Evolutionary conservation across 2,797 vertebrate genomes (phyloP).

Genomic region (Sebastes hubbsi): DNA sequence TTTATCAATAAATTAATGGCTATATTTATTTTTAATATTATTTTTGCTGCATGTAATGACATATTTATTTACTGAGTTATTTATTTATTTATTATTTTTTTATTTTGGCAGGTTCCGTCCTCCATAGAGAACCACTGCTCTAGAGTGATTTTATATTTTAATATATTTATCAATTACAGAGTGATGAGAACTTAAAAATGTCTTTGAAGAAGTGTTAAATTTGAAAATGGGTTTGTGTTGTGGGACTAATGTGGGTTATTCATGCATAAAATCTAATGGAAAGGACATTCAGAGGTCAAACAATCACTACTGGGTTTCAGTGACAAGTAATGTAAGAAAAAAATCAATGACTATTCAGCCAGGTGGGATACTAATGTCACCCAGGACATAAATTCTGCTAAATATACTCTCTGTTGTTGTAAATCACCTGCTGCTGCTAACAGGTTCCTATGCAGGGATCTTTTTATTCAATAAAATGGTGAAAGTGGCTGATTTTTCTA

Average conservation of each 20-base stretch:
- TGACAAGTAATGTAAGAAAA: slow-evolving; percentile 24
- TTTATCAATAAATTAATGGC: too few relatives aligned
- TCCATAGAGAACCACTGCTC: too few relatives aligned
- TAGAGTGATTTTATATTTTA: background rate
- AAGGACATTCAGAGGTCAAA: slow-evolving; percentile 43
- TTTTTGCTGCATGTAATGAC: too few relatives aligned
- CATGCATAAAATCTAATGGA: background rate
- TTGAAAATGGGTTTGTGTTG: background rate
- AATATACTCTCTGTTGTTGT: background rate
- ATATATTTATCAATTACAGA: background rate
- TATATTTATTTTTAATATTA: too few relatives aligned
- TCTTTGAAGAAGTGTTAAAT: background rate
- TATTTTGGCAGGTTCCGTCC: too few relatives aligned
- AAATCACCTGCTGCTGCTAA: slow-evolving; percentile 5
- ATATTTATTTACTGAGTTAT: too few relatives aligned
- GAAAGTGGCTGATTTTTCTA: background rate
- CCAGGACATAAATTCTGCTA: background rate
- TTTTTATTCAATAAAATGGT: background rate
- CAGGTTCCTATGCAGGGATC: background rate
- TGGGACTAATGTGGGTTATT: background rate
- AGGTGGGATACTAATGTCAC: background rate
- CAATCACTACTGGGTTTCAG: slow-evolving; percentile 27
- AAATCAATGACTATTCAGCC: slow-evolving; percentile 50
- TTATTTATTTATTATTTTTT: too few relatives aligned
- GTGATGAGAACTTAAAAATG: background rate